Evolutionary conservation across 2,888 invertebrate species (phyloP), one percentile per base, ranked within the genome.

Genomic region (Coenonympha glycerion): DNA sequence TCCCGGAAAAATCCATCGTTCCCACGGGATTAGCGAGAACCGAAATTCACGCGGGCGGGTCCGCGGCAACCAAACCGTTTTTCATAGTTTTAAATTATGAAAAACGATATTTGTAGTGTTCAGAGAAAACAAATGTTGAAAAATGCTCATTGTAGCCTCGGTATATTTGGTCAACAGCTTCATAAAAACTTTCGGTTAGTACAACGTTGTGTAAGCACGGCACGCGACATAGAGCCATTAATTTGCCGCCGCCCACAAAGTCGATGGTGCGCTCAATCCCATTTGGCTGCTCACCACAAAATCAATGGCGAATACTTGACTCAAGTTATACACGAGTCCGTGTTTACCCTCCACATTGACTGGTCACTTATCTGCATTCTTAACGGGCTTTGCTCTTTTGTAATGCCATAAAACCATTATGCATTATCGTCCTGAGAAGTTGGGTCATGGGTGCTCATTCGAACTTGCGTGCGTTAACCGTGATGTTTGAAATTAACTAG

Each of bases 401-500:
- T 61, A 60, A 66, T 66, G 65, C 62, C 57, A 60, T 55, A 54
- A 58, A 64, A 58, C 57, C 69, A 75, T 74, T 79, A 74, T 57
- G 60, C 53, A 59, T 60, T 71, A 70, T 73, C 68, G 61, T 52
- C 13, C 47, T 47, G 47, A 59, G 59, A 62, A 66, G 65, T 68
- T 66, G 65, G n/a, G n/a, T n/a, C n/a, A n/a, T n/a, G n/a, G 63
- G 62, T 60, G 67, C 69, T 53, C 56, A 64, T 68, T 63, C 60
- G 58, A 49, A 64, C 63, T 60, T 61, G 58, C 67, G 66, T 58
- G 60, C 53, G 52, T 66, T 56, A 67, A 69, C 59, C 46, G 42
- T 37, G 28, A 41, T 67, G 63, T 68, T 65, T 57, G 58, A 72
- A 70, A 77, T 74, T 73, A 72, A 67, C 53, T 68, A 70, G 68